A percentile compares a stretch with the other conserved stretches of the same genome.
These are phyloP conservation scores for Pseudomugil tenellus DNA, from an alignment of 2,797 vertebrate species.

Conservation along the genomic window DNA sequence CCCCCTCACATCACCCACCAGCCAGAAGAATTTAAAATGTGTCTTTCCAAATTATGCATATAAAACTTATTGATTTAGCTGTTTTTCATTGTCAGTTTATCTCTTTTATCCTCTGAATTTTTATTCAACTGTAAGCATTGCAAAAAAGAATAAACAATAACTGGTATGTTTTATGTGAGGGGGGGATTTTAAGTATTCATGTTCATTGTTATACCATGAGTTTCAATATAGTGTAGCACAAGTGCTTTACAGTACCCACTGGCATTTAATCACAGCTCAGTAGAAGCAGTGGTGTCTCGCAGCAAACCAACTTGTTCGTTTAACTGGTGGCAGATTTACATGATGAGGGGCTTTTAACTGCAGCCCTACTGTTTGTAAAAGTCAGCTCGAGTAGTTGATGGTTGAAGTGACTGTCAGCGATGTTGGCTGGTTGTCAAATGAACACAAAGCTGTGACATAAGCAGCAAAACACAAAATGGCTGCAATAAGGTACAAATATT, in stretches of 20 bases:
- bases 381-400: constrained; percentile 1
- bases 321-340: constrained; percentile 13
- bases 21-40: constrained; percentile 46
- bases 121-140: constrained; percentile 54
- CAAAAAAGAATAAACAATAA: constrained; percentile 24
- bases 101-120: constrained; percentile 57
- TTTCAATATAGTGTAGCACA: constrained; percentile 1
- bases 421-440: background rate
- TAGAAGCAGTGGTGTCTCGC: constrained; percentile 2
- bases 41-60: constrained; percentile 49
- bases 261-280: constrained; percentile 2
- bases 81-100: constrained; percentile 37
- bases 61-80: constrained; percentile 53
- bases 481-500: background rate
- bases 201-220: constrained; percentile 18
- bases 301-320: background rate
- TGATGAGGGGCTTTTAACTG: constrained; percentile 15
- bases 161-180: constrained; percentile 39
- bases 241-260: constrained; percentile 26
- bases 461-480: background rate
- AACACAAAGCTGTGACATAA: background rate
- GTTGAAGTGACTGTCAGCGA: background rate
- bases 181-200: constrained; percentile 37
- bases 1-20: constrained; percentile 40
- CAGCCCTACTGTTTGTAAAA: constrained; percentile 5